A percentile compares a stretch with the other conserved stretches of the same genome.
Evolutionary conservation across 2,888 invertebrate species (phyloP).

Genomic region (Xestia xanthographa): DNA sequence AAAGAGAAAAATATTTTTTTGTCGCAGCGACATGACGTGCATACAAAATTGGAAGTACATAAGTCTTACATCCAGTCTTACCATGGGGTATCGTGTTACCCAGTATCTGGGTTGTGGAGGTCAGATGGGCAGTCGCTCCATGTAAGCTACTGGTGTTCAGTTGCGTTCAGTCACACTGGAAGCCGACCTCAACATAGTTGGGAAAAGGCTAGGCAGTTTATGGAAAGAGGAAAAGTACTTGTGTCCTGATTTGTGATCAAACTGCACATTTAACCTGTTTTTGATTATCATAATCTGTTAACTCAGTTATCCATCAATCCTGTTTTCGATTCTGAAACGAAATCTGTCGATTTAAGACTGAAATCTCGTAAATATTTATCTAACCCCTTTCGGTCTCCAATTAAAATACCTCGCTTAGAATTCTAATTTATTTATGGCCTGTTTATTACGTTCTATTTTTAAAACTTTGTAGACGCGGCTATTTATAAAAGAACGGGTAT

Average conservation of each 20-base stretch:
- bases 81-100: neutral
- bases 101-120: neutral
- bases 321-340: neutral
- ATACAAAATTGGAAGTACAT: neutral
- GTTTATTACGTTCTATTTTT: conserved; percentile 24
- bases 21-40: too few species aligned
- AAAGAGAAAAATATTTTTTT: too few species aligned
- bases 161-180: neutral
- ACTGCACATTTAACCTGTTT: neutral
- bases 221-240: neutral
- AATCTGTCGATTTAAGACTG: neutral
- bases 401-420: conserved; percentile 9
- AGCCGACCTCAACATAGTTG: neutral
- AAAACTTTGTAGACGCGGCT: neutral
- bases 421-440: neutral
- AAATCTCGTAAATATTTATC: conserved; percentile 18
- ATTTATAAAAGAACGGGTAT: neutral
- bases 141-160: neutral
- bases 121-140: neutral
- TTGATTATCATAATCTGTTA: neutral
- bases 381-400: neutral
- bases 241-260: neutral
- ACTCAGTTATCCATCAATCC: neutral
- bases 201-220: neutral
- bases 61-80: neutral